These are phyloP conservation scores for Stegodyphus dumicola DNA, from an alignment of 1,140 invertebrate genomes.

Conservation along the genomic window DNA sequence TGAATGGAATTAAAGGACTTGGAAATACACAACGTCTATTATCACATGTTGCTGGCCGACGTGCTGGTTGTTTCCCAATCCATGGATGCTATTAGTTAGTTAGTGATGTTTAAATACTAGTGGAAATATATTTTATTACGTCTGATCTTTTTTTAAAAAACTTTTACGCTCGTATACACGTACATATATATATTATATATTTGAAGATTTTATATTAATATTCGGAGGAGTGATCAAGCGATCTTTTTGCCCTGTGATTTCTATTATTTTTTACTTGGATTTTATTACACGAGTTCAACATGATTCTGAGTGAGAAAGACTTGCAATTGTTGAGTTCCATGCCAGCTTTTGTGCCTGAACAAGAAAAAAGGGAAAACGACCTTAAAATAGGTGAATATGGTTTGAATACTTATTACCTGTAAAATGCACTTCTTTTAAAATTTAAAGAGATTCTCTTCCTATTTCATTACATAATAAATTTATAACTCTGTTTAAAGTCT, in stretches of 20 bases:
- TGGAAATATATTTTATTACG: slow-evolving; percentile 50
- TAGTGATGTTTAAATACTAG: background rate
- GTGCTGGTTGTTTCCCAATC: background rate
- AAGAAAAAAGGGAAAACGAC: slow-evolving; percentile 60
- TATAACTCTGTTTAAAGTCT: background rate
- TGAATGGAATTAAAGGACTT: background rate
- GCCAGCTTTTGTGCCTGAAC: slow-evolving; percentile 53
- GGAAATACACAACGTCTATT: background rate
- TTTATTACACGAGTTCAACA: slow-evolving; percentile 31
- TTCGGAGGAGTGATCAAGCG: background rate
- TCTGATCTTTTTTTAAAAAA: background rate
- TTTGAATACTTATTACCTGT: background rate
- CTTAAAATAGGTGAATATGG: slow-evolving; percentile 60
- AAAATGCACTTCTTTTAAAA: background rate
- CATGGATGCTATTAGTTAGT: background rate
- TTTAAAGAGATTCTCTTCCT: background rate
- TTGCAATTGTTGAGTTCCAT: slow-evolving; percentile 62
- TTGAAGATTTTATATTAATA: background rate
- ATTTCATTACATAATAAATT: background rate
- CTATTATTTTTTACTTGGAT: background rate
- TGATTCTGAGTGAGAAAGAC: slow-evolving; percentile 65
- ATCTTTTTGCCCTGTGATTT: background rate
- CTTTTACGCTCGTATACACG: background rate
- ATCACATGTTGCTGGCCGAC: slow-evolving; percentile 36
- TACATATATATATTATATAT: background rate